Percentiles rank a stretch among this genome's conserved stretches.
Conservation (phyloP, 2,113 vertebrate species). For the Sula dactylatra region DNA sequence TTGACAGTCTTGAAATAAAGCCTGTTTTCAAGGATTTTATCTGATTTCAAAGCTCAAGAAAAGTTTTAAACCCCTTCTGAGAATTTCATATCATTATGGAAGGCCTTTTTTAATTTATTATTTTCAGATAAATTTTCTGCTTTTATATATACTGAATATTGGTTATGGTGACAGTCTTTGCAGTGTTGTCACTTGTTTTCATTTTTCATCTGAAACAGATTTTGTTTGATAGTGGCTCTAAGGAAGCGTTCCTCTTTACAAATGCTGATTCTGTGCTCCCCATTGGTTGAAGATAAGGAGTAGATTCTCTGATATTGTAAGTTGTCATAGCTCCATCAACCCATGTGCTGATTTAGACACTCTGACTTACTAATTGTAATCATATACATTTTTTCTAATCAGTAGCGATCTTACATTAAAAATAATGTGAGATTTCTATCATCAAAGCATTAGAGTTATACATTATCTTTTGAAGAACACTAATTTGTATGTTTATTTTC, state of each 20-base stretch:
- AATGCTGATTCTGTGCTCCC: not conserved
- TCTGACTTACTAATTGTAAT: conserved; percentile 10
- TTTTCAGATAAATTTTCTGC: not conserved
- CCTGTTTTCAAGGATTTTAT: not conserved
- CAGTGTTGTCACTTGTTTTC: not conserved
- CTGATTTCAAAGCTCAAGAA: not conserved
- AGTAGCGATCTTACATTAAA: not conserved
- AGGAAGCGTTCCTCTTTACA: not conserved
- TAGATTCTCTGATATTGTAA: not conserved
- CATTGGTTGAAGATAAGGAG: not conserved
- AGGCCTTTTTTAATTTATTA: not conserved
- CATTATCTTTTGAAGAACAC: conserved; percentile 31
- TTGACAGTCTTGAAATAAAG: not conserved
- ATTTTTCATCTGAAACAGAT: not conserved
- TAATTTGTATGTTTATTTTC: conserved; percentile 41
- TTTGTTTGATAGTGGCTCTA: not conserved
- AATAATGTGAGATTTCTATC: conserved; percentile 37
- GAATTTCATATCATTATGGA: not conserved
- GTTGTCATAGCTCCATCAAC: not conserved
- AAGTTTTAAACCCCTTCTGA: not conserved
- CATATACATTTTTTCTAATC: not conserved
- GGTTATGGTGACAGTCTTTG: not conserved
- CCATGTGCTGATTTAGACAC: not conserved
- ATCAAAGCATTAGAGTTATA: conserved; percentile 11
- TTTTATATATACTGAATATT: not conserved